Conservation (phyloP, 2,113 vertebrate genomes). For the Bujurquina vittata region DNA sequence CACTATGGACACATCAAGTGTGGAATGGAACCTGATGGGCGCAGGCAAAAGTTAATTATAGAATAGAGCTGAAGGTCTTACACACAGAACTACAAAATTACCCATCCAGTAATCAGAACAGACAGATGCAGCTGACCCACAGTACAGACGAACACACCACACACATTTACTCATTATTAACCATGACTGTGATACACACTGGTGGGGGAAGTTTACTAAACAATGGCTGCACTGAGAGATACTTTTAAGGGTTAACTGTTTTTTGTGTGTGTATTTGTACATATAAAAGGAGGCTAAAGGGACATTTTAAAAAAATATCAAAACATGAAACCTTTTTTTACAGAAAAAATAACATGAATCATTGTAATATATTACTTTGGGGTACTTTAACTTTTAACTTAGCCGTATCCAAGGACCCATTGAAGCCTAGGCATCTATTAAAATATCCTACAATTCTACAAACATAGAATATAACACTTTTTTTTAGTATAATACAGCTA, state of each 20-base stretch:
- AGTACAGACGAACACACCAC: neutral
- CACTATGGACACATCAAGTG: constrained; percentile 76
- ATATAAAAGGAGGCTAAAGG: too few relatives aligned
- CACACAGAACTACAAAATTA: constrained; percentile 72
- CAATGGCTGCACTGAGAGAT: neutral
- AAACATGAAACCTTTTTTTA: neutral
- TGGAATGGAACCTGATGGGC: constrained; percentile 76
- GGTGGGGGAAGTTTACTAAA: constrained; percentile 29
- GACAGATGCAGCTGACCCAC: constrained; percentile 54
- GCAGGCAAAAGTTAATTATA: constrained; percentile 81
- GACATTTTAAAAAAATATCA: too few relatives aligned
- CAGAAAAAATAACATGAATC: neutral
- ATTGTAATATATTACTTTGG: neutral
- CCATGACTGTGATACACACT: constrained; percentile 23
- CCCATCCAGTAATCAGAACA: constrained; percentile 70
- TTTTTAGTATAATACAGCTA: neutral
- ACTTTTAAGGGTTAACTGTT: neutral
- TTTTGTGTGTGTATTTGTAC: too few relatives aligned
- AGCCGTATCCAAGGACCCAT: neutral
- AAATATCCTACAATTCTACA: neutral
- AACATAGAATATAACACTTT: neutral
- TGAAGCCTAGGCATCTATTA: neutral
- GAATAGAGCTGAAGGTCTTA: constrained; percentile 75
- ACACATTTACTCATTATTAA: constrained; percentile 28
- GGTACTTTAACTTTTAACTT: neutral